Conservation (phyloP, 2,888 invertebrate genomes). For the Tetranychus piercei region DNA sequence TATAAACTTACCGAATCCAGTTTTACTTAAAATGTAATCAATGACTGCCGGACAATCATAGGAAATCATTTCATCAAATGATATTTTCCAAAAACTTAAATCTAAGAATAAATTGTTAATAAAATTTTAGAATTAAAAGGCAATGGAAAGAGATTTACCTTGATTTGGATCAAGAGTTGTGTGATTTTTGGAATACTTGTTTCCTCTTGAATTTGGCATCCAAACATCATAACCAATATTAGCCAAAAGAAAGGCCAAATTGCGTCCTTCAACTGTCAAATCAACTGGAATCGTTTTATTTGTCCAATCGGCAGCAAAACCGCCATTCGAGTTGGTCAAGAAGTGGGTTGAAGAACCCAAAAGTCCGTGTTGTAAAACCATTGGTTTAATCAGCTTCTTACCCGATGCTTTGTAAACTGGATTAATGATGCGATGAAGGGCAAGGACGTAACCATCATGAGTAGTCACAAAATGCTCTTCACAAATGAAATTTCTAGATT, state of each 20-base stretch:
- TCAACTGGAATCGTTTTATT: neutral
- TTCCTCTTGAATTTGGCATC: constrained; percentile 4
- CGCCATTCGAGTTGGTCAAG: neutral
- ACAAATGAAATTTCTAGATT: neutral
- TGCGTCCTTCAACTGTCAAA: constrained; percentile 23
- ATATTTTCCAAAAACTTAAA: neutral
- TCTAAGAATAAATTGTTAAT: neutral
- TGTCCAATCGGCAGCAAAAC: neutral
- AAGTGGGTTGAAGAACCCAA: neutral
- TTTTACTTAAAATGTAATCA: neutral
- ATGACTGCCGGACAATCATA: constrained; percentile 9
- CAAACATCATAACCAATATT: neutral
- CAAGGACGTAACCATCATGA: neutral
- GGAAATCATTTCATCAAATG: constrained; percentile 9
- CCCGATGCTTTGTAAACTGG: neutral
- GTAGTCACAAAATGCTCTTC: neutral
- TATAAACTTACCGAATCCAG: neutral
- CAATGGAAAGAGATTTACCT: neutral
- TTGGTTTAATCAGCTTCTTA: neutral
- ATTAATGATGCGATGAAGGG: neutral
- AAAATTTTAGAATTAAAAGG: neutral
- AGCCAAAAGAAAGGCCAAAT: neutral
- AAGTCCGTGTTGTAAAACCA: neutral
- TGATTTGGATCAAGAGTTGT: constrained; percentile 1
- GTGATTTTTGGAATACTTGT: neutral